Conservation (phyloP, 2,113 vertebrate species). For the Poecile atricapillus region DNA sequence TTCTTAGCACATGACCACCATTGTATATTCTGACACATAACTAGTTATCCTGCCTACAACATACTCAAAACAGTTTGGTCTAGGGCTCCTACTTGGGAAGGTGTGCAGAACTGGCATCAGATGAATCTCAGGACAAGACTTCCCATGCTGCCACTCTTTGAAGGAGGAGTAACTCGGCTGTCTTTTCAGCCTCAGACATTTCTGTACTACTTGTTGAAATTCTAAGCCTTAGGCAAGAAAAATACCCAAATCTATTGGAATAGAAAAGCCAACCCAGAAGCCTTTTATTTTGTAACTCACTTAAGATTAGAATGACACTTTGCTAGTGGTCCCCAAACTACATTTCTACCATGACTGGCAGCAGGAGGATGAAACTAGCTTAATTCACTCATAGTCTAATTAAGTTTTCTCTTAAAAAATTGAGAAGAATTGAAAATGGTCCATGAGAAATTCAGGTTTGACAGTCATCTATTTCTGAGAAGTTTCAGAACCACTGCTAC, state of each 20-base stretch:
- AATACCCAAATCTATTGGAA: neutral
- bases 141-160: neutral
- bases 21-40: neutral
- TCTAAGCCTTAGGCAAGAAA: neutral
- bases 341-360: neutral
- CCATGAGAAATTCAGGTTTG: neutral
- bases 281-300: neutral
- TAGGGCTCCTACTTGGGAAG: neutral
- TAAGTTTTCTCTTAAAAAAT: neutral
- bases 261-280: neutral
- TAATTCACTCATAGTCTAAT: neutral
- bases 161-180: neutral
- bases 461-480: neutral
- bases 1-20: neutral
- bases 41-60: neutral
- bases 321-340: neutral
- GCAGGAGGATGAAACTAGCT: neutral
- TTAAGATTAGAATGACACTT: neutral
- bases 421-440: neutral
- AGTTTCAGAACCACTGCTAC: neutral
- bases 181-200: neutral
- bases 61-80: neutral
- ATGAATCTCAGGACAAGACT: rapidly evolving
- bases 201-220: neutral
- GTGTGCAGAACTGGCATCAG: neutral